These are phyloP conservation scores for Lycorma delicatula DNA, from an alignment of 1,140 invertebrate species.

Conservation along the genomic window DNA sequence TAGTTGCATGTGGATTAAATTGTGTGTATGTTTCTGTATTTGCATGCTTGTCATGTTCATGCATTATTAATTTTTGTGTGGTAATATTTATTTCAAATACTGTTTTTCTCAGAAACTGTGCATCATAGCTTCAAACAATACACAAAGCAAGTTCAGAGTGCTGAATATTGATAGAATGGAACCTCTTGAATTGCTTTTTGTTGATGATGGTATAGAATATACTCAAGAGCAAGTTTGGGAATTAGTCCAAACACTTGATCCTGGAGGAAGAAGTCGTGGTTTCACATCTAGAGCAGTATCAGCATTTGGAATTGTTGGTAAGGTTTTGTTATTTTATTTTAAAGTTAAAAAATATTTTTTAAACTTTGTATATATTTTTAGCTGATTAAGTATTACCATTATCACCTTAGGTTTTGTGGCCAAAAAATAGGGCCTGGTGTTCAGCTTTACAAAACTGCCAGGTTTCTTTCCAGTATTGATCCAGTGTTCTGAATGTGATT, in stretches of 20 bases:
- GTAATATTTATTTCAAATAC: background rate
- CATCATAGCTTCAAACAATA: constrained; percentile 90
- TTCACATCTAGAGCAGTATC: constrained; percentile 60
- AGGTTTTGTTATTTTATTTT: too few relatives aligned
- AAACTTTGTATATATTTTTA: too few relatives aligned
- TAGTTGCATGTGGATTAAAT: background rate
- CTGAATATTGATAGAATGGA: constrained; percentile 90
- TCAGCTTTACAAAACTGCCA: too few relatives aligned
- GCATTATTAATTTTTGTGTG: background rate
- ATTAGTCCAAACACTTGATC: constrained; percentile 67
- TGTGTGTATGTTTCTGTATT: background rate
- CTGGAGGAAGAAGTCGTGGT: constrained; percentile 58
- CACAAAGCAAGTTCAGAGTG: constrained; percentile 81
- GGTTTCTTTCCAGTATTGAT: too few relatives aligned
- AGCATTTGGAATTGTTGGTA: constrained; percentile 88
- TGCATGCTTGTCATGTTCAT: background rate
- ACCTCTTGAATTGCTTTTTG: constrained; percentile 65
- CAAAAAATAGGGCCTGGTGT: too few relatives aligned
- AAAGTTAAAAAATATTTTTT: too few relatives aligned
- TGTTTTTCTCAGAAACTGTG: constrained; percentile 64
- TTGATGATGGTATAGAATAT: constrained; percentile 90
- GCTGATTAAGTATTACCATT: too few relatives aligned
- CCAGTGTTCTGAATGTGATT: too few relatives aligned
- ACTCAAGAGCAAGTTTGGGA: constrained; percentile 77
- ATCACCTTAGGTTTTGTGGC: too few relatives aligned